phyloP scores from a whole-genome alignment of 2,113 vertebrate species.

The Tor tambroides region DNA sequence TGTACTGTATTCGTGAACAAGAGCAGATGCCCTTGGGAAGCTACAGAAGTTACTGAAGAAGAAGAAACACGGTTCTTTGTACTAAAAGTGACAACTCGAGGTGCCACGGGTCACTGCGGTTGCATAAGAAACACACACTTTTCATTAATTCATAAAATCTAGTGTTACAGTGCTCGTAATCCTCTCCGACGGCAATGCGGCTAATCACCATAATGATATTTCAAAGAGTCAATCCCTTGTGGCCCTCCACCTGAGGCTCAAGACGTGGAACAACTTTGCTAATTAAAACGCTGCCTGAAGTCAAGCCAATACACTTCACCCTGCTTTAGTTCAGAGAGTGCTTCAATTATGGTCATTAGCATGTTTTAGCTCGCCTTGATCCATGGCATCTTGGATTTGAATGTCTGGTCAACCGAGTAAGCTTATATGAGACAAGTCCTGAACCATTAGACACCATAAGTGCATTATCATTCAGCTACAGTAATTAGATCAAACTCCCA shows the following conservation, averaged over 20 bases:
- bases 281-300: slow-evolving; percentile 56
- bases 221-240: slow-evolving; percentile 35
- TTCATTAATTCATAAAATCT: background rate
- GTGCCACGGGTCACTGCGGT: background rate
- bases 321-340: slow-evolving; percentile 5
- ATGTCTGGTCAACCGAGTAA: slow-evolving; percentile 8
- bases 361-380: slow-evolving; percentile 17
- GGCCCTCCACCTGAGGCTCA: slow-evolving; percentile 31
- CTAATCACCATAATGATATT: slow-evolving; percentile 28
- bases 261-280: slow-evolving; percentile 43
- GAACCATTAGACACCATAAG: background rate
- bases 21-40: background rate
- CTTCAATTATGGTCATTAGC: slow-evolving; percentile 42
- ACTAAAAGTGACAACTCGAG: background rate
- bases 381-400: slow-evolving; percentile 19
- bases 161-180: background rate
- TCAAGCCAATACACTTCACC: slow-evolving; percentile 12
- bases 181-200: background rate
- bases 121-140: slow-evolving; percentile 5
- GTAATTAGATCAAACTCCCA: slow-evolving; percentile 20
- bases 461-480: slow-evolving; percentile 1
- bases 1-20: background rate
- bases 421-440: slow-evolving; percentile 18
- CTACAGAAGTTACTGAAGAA: background rate
- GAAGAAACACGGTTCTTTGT: background rate